A percentile compares a stretch with the other conserved stretches of the same genome.
These are phyloP conservation scores for Silvanus unidentatus DNA, from an alignment of 2,888 invertebrate genomes.

Conservation along the genomic window DNA sequence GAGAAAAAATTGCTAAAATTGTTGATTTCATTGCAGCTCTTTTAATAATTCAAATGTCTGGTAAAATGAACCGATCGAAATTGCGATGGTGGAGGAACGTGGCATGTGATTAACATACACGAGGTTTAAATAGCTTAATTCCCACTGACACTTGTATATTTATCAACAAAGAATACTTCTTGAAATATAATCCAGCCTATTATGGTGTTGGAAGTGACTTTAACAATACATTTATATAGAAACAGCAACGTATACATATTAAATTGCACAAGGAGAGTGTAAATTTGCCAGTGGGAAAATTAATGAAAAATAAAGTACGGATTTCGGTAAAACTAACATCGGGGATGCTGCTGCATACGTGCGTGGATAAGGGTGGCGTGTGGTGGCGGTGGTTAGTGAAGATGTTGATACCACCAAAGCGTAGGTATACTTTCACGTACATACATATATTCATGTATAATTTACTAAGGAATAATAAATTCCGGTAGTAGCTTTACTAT, in stretches of 20 bases:
- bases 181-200: conserved; percentile 1
- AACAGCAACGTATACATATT: too few species aligned
- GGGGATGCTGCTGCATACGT: too few species aligned
- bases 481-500: conserved; percentile 14
- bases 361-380: too few species aligned
- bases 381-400: too few species aligned
- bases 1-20: too few species aligned
- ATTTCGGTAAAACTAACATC: too few species aligned
- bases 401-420: too few species aligned
- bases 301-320: not conserved
- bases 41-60: too few species aligned
- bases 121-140: conserved; percentile 30
- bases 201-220: not conserved
- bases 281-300: not conserved
- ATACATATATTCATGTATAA: conserved; percentile 9
- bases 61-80: too few species aligned
- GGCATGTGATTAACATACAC: conserved; percentile 9
- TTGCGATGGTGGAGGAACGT: not conserved
- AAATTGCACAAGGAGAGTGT: not conserved
- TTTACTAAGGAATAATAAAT: conserved; percentile 16
- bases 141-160: conserved; percentile 21
- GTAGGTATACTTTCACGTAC: too few species aligned
- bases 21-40: too few species aligned
- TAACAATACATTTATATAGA: not conserved
- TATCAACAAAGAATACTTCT: conserved; percentile 1